Conservation (phyloP, 2,888 invertebrate genomes). For the Chromoteleia sp. region DNA sequence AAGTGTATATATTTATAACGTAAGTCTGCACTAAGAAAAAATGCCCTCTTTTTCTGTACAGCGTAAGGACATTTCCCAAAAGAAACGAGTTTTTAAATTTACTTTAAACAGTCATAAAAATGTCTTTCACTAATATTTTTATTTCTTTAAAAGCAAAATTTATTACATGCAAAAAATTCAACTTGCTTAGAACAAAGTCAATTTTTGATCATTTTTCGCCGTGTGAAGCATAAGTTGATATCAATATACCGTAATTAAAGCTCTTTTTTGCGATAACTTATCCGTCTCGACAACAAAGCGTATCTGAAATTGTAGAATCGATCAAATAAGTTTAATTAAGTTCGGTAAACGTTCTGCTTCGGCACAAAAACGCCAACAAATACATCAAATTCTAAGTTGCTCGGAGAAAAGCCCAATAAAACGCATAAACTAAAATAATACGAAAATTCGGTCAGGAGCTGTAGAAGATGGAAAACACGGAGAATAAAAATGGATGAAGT, state of each 20-base stretch:
- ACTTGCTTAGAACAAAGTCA: too few species aligned
- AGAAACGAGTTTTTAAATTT: too few species aligned
- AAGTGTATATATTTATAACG: too few species aligned
- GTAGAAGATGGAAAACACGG: constrained; percentile 31
- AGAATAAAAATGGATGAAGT: constrained; percentile 47
- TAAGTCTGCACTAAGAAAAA: too few species aligned
- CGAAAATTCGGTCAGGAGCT: constrained; percentile 16
- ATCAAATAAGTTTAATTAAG: constrained; percentile 38
- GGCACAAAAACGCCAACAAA: constrained; percentile 3
- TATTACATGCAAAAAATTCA: too few species aligned
- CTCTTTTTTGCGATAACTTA: constrained; percentile 8
- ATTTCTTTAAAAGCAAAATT: too few species aligned
- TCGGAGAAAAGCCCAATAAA: constrained; percentile 18
- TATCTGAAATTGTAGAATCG: constrained; percentile 12
- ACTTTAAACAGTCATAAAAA: too few species aligned
- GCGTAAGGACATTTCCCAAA: too few species aligned
- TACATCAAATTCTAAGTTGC: constrained; percentile 31
- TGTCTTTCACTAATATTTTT: too few species aligned
- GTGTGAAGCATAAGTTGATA: not conserved
- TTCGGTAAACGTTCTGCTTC: constrained; percentile 11
- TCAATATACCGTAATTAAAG: not conserved
- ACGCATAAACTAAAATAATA: constrained; percentile 54
- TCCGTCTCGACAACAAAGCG: not conserved
- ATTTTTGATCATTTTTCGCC: too few species aligned
- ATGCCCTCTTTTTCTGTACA: too few species aligned